A percentile compares a stretch with the other conserved stretches of the same genome.
Evolutionary conservation across 2,797 vertebrate species (phyloP).

Genomic region (Chelonia mydas): DNA sequence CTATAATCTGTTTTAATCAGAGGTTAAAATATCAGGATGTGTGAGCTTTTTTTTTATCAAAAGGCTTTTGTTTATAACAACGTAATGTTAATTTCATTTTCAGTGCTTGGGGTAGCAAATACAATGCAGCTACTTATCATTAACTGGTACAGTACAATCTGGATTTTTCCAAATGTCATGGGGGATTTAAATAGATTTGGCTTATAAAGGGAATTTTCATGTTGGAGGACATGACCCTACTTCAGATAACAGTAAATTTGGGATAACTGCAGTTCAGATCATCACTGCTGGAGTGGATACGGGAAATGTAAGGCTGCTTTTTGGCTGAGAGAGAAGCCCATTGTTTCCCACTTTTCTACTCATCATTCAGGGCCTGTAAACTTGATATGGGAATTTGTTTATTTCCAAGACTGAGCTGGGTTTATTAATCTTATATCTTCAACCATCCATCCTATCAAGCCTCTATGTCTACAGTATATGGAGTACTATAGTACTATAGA

Average conservation of each 20-base stretch:
- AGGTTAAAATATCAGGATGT: background rate
- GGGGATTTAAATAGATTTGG: background rate
- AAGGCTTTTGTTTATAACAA: background rate
- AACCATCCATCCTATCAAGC: background rate
- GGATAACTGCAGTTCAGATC: background rate
- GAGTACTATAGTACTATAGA: too few species aligned
- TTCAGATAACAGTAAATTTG: background rate
- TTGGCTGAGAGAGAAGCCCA: background rate
- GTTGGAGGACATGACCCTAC: background rate
- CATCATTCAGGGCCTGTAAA: background rate
- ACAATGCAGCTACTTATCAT: background rate
- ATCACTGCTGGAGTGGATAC: background rate
- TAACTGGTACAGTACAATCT: background rate
- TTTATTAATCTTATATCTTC: background rate
- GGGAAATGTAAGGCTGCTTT: background rate
- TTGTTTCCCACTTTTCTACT: background rate
- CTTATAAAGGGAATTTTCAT: background rate
- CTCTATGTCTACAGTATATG: background rate
- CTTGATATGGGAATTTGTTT: background rate
- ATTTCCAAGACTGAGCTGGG: background rate
- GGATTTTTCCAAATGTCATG: background rate
- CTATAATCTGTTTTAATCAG: background rate
- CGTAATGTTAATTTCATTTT: background rate
- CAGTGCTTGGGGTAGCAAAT: background rate
- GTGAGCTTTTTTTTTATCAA: background rate